Base-by-base conservation (phyloP, 2,113 vertebrate species). In the Pituophis catenifer region DNA sequence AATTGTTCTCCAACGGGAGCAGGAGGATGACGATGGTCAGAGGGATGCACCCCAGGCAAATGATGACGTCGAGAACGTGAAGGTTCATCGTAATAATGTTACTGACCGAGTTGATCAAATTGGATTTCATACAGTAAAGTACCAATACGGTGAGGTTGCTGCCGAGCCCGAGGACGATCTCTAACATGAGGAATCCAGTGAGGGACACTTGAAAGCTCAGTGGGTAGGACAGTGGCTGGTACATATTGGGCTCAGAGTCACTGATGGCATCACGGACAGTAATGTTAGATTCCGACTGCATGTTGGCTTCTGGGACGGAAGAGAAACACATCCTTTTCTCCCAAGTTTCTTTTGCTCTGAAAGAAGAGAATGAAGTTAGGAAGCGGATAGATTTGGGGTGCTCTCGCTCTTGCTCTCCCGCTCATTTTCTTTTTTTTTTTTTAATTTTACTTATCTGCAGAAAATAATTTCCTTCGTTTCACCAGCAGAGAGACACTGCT, bases 101-200 rank as follows among this genome's bases (percentile, higher is more conserved):
- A 98, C 99, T 99, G 98, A 99, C 99, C 62, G 99, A 99, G 96
- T 98, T 99, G 97, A 99, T 99, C 97, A 99, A 98, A 98, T 99
- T 99, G 95, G 99, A 99, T 98, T 99, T 99, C 98, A 99, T 99
- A 98, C 99, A 99, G 98, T 99, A 99, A 97, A 99, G 99, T 97
- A 99, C 99, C 96, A 99, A 96, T 94, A 99, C 99, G 6, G 99
- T 99, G 97, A 99, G 98, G 97, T 99, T 99, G 95, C 99, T 99
- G 98, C 99, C 99, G 94, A 99, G 98, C 96, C 99, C 99, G 97
- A 99, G 96, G 93, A 99, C 98, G 95, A 99, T 99, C 98, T 99
- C 99, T 97, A 99, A 94, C 98, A 99, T 99, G 95, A 99, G 98
- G 98, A 99, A 99, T 97, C 99, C 98, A 44, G 99, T 99, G 96